These are phyloP conservation scores for Lagenorhynchus albirostris DNA, from an alignment of 2,113 vertebrate species.

Conservation along the genomic window DNA sequence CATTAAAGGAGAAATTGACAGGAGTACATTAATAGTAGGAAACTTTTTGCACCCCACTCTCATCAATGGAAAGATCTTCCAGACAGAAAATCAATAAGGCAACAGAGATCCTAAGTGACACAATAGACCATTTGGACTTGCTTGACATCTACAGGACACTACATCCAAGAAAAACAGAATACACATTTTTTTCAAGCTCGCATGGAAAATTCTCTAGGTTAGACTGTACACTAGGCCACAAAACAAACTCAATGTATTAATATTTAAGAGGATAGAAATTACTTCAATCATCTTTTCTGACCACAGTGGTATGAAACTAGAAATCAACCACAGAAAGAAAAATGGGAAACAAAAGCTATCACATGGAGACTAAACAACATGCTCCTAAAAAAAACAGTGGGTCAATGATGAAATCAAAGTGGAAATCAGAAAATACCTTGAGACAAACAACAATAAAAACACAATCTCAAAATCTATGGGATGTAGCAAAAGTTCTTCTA, in stretches of 20 bases:
- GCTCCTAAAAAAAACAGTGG: neutral
- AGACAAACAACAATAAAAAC: neutral
- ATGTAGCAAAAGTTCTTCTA: neutral
- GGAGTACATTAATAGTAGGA: neutral
- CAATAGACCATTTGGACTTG: neutral
- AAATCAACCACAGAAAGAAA: neutral
- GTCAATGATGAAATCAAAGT: neutral
- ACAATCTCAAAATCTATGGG: neutral
- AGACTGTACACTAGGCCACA: neutral
- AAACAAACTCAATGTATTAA: neutral
- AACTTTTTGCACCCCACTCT: neutral
- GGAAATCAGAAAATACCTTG: neutral
- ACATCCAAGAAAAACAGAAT: neutral
- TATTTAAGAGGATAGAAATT: neutral
- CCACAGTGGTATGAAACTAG: neutral
- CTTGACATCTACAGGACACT: neutral
- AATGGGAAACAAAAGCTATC: neutral
- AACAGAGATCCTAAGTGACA: neutral
- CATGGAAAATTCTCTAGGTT: neutral
- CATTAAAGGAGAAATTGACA: neutral
- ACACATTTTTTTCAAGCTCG: neutral
- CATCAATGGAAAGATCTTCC: neutral
- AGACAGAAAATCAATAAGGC: neutral
- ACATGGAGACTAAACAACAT: neutral
- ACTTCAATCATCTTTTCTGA: neutral